A percentile compares a stretch with the other conserved stretches of the same genome.
Evolutionary conservation across 2,113 vertebrate genomes (phyloP).

Genomic region (Eulemur macaco): DNA sequence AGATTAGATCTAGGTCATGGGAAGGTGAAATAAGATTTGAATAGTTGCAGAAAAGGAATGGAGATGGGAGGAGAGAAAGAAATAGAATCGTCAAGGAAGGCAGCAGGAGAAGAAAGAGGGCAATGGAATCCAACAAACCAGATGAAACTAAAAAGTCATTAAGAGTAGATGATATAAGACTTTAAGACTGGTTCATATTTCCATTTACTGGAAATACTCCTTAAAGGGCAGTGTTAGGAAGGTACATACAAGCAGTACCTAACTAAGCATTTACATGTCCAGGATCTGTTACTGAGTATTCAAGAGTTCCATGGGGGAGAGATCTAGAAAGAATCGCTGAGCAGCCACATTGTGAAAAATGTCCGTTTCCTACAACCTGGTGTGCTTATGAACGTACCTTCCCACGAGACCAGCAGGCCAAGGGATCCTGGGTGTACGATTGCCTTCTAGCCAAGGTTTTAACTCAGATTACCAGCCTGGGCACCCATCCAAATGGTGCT

Average conservation of each 20-base stretch:
- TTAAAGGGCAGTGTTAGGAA: neutral
- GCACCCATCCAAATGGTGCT: neutral
- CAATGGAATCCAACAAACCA: neutral
- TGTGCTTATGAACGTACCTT: neutral
- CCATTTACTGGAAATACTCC: neutral
- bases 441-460: slow-evolving; percentile 35
- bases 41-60: neutral
- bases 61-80: neutral
- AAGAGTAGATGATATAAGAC: neutral
- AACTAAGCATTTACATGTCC: neutral
- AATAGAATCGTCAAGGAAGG: neutral
- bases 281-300: neutral
- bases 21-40: neutral
- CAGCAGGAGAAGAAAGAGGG: neutral
- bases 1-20: neutral
- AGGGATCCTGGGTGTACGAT: neutral
- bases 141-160: neutral
- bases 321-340: neutral
- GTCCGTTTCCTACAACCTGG: neutral
- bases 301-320: too few relatives aligned
- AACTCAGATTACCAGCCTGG: slow-evolving; percentile 47
- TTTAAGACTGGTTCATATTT: neutral
- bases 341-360: neutral
- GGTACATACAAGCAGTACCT: neutral
- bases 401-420: neutral